Percentiles rank a stretch among this genome's conserved stretches.
These are phyloP conservation scores for Prinia subflava DNA, from an alignment of 2,113 vertebrate species.

Conservation along the genomic window DNA sequence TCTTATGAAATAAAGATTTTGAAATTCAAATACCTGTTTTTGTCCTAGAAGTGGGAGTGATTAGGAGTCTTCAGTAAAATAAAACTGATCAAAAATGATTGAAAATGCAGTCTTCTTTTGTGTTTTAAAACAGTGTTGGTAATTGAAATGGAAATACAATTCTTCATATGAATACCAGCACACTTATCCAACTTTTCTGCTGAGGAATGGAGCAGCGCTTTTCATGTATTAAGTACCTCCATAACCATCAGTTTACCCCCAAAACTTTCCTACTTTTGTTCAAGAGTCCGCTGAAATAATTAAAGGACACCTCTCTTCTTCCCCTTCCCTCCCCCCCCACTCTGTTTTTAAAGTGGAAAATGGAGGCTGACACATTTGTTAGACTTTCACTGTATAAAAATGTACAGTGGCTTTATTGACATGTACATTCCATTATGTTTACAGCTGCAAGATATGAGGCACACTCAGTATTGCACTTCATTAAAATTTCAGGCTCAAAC, in stretches of 20 bases:
- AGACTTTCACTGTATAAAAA: slow-evolving; percentile 98
- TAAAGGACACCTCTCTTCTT: background rate
- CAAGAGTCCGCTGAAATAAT: background rate
- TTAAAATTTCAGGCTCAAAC: slow-evolving; percentile 99
- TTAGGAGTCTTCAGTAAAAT: background rate
- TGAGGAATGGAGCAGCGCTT: background rate
- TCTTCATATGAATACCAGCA: background rate
- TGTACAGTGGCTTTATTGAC: slow-evolving; percentile 99
- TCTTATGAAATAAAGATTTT: background rate
- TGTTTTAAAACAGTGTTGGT: background rate
- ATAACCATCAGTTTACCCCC: background rate
- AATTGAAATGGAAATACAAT: background rate
- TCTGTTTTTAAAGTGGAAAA: background rate
- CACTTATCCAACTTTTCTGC: background rate
- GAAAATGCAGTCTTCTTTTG: background rate
- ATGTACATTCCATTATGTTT: slow-evolving; percentile 99
- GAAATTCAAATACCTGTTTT: background rate
- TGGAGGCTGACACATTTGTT: slow-evolving; percentile 44
- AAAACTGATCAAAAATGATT: background rate
- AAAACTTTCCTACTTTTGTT: background rate
- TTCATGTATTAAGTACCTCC: background rate
- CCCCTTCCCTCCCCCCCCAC: accelerated
- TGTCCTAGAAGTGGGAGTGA: background rate
- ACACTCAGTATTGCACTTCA: slow-evolving; percentile 99
- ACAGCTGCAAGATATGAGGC: slow-evolving; percentile 99